Conservation (phyloP, 2,113 vertebrate genomes). For the Ciconia boyciana region DNA sequence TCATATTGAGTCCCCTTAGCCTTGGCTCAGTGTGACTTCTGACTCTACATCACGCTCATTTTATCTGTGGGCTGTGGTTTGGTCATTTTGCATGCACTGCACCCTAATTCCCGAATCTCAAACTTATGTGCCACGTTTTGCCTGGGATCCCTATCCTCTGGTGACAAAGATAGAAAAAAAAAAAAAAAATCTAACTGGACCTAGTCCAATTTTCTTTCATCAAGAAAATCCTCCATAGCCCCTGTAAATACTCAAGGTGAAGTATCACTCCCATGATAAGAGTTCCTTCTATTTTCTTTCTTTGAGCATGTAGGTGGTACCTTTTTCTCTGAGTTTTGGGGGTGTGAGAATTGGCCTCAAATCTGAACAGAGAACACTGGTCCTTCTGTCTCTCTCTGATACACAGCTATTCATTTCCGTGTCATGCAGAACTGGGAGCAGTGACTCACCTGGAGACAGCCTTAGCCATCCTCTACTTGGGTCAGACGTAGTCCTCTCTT, state of each 20-base stretch:
- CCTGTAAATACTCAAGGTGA: not conserved
- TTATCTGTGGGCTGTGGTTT: not conserved
- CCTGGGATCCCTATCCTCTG: not conserved
- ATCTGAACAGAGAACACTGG: not conserved
- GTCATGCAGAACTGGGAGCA: not conserved
- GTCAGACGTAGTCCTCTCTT: not conserved
- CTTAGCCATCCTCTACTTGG: not conserved
- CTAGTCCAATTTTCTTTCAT: not conserved
- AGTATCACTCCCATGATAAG: not conserved
- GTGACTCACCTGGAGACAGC: not conserved
- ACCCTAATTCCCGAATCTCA: not conserved
- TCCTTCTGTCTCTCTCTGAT: not conserved
- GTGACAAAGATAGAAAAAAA: not conserved
- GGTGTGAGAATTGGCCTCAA: not conserved
- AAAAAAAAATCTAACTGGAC: not conserved
- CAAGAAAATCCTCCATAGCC: not conserved
- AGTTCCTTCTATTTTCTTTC: not conserved
- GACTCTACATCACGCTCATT: not conserved
- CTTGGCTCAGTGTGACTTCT: not conserved
- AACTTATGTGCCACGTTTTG: not conserved
- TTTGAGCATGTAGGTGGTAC: not conserved
- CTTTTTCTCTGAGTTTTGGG: not conserved
- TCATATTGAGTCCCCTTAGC: not conserved
- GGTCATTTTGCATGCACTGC: not conserved
- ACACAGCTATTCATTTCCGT: not conserved